Evolutionary conservation across 2,113 vertebrate genomes (phyloP), one percentile per base, ranked within the genome.

Genomic region (Apaloderma vittatum): DNA sequence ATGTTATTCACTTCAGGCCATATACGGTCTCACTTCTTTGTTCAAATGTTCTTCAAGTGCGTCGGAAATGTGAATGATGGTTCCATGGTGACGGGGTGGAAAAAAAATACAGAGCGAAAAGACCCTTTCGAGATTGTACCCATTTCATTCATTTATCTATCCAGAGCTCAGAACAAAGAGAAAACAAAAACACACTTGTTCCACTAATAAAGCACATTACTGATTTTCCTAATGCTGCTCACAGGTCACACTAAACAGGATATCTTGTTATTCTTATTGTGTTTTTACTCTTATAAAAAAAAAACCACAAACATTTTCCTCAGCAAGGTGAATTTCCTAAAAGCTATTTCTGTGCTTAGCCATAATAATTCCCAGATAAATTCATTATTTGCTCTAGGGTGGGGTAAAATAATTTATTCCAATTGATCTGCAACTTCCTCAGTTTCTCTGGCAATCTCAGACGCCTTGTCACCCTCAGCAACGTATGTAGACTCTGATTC

Each of bases 401-500:
- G 11, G 34, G 24, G 4, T 34, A 34, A 87, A 58, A 59, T 32
- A 34, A 48, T 61, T 85, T 48, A 62, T 75, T 85, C n/a, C 32
- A 45, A 81, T 51, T 37, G 86, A 68, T 82, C 61, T 84, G 14
- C 30, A 67, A 55, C 54, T 96, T 90, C 75, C 68, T 83, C 20
- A 6, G 37, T 84, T 76, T 16, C 77, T 82, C 78, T 81, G 32
- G 65, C 71, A 84, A 89, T 86, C 18, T 51, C 77, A 77, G 51
- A 82, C 2, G 22, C 65, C 43, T 92, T 84, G 79, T 76, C 91
- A 94, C 40, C 83, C 76, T 94, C 83, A 68, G 79, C 52, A 92
- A 87, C 92, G 88, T 94, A 37, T 29, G 70, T 84, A 94, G 96
- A 96, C 96, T 96, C 80, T 97, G 96, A 97, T 93, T 97, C 96